phyloP scores from a whole-genome alignment of 2,113 vertebrate genomes.

The Nicator chloris region DNA sequence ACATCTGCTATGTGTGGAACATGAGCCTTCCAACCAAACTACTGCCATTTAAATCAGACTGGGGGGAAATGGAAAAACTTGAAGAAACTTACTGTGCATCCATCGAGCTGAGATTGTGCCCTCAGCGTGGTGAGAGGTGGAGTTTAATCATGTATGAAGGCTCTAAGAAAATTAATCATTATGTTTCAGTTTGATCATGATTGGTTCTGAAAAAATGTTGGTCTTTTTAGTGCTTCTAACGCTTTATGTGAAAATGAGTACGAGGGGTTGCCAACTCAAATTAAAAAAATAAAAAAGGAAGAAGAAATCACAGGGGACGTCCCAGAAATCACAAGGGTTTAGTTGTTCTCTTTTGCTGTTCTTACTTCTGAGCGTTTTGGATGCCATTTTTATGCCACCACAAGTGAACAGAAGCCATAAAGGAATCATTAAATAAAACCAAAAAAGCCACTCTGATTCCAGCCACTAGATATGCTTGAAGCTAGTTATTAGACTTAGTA shows the following conservation, averaged over 20 bases:
- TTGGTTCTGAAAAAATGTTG: not conserved
- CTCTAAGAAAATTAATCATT: not conserved
- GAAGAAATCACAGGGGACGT: not conserved
- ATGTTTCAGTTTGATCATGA: not conserved
- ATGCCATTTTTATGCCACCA: not conserved
- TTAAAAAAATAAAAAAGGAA: not conserved
- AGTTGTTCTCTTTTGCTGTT: not conserved
- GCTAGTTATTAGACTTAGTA: not conserved
- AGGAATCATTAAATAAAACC: not conserved
- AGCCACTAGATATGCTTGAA: not conserved
- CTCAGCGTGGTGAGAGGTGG: not conserved
- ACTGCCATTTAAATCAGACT: not conserved
- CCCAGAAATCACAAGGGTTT: not conserved
- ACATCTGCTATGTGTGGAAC: constrained; percentile 13
- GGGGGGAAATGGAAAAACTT: not conserved
- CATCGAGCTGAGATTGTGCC: not conserved
- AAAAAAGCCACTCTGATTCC: not conserved
- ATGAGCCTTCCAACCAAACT: not conserved
- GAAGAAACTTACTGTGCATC: not conserved
- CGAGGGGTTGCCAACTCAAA: not conserved
- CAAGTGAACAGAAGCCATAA: not conserved
- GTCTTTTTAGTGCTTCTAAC: not conserved
- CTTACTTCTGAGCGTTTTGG: not conserved
- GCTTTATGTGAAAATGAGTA: not conserved
- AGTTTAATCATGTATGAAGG: not conserved